phyloP scores from a whole-genome alignment of 2,113 vertebrate species.

The Clarias magur region DNA sequence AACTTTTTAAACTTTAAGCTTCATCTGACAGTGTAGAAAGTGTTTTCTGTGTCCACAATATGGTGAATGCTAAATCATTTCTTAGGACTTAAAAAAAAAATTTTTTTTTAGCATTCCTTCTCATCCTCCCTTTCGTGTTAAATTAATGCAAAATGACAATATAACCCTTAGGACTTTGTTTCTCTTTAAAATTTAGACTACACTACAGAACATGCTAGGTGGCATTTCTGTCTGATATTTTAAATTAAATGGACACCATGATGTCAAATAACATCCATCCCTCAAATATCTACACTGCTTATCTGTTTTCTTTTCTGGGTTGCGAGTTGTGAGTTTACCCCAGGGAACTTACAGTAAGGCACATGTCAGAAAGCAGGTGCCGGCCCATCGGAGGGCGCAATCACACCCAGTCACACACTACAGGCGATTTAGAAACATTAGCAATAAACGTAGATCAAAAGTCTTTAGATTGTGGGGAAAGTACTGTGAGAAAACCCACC shows the following conservation, averaged over 20 bases:
- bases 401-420: too few relatives aligned
- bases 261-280: background rate
- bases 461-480: too few relatives aligned
- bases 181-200: background rate
- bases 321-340: too few relatives aligned
- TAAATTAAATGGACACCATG: background rate
- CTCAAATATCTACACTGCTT: background rate
- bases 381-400: too few relatives aligned
- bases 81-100: background rate
- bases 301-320: too few relatives aligned
- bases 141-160: background rate
- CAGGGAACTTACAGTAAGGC: too few relatives aligned
- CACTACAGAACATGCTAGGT: background rate
- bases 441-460: too few relatives aligned
- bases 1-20: background rate
- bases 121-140: background rate
- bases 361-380: too few relatives aligned
- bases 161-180: background rate
- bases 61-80: background rate
- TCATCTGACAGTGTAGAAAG: background rate
- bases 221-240: background rate
- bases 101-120: background rate
- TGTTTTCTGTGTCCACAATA: background rate
- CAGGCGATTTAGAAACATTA: too few relatives aligned
- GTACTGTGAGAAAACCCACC: too few relatives aligned